Percentiles rank a stretch among this genome's conserved stretches.
Evolutionary conservation across 2,888 invertebrate species (phyloP).

Genomic region (Heliconius erato): DNA sequence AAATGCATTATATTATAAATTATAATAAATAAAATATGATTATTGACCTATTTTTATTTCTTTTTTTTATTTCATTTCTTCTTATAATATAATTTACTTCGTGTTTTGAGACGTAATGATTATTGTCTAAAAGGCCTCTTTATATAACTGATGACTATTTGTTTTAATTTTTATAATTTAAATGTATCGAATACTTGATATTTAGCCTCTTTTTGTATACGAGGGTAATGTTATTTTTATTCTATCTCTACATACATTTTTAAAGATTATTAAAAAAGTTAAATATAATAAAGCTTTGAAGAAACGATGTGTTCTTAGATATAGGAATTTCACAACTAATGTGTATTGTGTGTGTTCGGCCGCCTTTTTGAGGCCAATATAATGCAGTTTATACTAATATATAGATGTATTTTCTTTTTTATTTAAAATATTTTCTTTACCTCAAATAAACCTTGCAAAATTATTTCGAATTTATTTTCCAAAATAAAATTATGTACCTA

Average conservation of each 20-base stretch:
- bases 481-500: too few relatives aligned
- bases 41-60: conserved; percentile 3
- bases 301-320: conserved; percentile 53
- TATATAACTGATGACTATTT: not conserved
- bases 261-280: conserved; percentile 9
- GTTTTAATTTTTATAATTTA: not conserved
- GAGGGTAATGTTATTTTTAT: not conserved
- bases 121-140: not conserved
- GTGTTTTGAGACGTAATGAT: not conserved
- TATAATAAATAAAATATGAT: conserved; percentile 15
- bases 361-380: not conserved
- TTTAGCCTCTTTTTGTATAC: not conserved
- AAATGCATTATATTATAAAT: conserved; percentile 9
- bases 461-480: not conserved
- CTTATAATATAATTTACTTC: not conserved
- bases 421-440: not conserved
- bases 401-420: not conserved
- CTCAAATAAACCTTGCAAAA: not conserved
- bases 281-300: conserved; percentile 21
- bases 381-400: not conserved
- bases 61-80: not conserved
- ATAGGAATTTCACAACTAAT: conserved; percentile 51
- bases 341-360: conserved; percentile 35
- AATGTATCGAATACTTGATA: not conserved
- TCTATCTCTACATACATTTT: not conserved